Percentiles rank a stretch among this genome's conserved stretches.
These are phyloP conservation scores for Ypsolopha sequella DNA, from an alignment of 2,888 invertebrate species.

Conservation along the genomic window DNA sequence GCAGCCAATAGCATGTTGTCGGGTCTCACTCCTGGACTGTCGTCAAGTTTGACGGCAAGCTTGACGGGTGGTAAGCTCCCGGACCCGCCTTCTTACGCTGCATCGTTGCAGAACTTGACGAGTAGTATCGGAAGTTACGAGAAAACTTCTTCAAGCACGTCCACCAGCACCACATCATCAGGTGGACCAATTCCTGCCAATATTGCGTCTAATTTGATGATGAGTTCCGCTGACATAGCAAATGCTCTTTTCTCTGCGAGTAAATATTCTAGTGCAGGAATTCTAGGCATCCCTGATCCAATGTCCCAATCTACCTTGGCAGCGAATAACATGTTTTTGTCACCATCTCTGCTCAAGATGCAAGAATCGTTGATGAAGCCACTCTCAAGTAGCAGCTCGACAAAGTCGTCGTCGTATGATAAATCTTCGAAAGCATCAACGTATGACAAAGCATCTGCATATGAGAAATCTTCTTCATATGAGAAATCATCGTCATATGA, in stretches of 20 bases:
- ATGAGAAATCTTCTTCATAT: too few relatives aligned
- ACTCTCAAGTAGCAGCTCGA: constrained; percentile 67
- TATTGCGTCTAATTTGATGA: constrained; percentile 73
- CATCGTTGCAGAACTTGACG: constrained; percentile 54
- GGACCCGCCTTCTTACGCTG: constrained; percentile 60
- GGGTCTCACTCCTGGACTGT: constrained; percentile 49
- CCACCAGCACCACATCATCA: constrained; percentile 54
- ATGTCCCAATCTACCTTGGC: constrained; percentile 81
- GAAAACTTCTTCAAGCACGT: constrained; percentile 57
- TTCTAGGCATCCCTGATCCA: constrained; percentile 79
- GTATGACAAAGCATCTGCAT: too few relatives aligned
- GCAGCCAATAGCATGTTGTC: constrained; percentile 62
- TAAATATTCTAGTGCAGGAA: constrained; percentile 73
- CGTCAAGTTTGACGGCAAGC: constrained; percentile 52
- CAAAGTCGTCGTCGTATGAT: not conserved
- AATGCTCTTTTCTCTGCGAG: constrained; percentile 77
- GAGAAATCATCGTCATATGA: too few relatives aligned
- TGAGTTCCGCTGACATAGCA: constrained; percentile 74
- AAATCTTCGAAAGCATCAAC: not conserved
- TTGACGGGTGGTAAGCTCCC: constrained; percentile 52
- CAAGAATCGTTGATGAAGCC: constrained; percentile 75
- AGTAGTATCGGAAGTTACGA: constrained; percentile 51
- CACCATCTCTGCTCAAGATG: constrained; percentile 80
- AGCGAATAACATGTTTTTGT: constrained; percentile 84
- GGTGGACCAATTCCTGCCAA: constrained; percentile 62